Evolutionary conservation across 2,797 vertebrate species (phyloP), one percentile per base, ranked within the genome.

Genomic region (Gymnopithys bicolor): DNA sequence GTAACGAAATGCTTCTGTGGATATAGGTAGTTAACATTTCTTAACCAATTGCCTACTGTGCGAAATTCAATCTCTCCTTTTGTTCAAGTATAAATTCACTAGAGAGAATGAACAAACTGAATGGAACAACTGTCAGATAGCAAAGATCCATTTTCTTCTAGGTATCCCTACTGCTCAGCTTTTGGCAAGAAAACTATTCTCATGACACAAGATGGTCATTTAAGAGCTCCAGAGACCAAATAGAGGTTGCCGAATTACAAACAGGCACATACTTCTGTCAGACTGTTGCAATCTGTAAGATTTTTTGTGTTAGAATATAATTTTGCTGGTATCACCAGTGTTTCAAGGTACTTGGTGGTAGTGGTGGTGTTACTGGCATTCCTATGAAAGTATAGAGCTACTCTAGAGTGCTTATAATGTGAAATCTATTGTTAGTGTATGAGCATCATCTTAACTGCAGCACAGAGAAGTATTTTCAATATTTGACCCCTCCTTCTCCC

Each of bases 331-430:
- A 48, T 60, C 41, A 21, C 12, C 35, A 71, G 35, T 0, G 0
- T 6, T 60, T 73, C 21, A 18, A 39, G 11, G 33, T 67, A 30
- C 12, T 75, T 53, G 12, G 0, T 35, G 4, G 0, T 80, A 8
- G 0, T 80, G 10, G 0, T 77, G 5, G 1, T 33, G 4, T 27
- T 67, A 55, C 10, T 32, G n/a, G 6, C 39, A 32, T 23, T 77
- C 7, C 9, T 76, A 10, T 12, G 19, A 82, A 82, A 25, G 14
- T 22, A 12, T 22, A 55, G 5, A 19, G 2, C 7, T 90, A 7
- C 9, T 51, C 10, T 56, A 19, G 41, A 5, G 8, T 43, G 32
- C 13, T 75, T 86, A 28, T 10, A 63, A 48, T 3, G 17, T 46
- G 32, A 70, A 33, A 18, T 37, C 28, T 59, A 3, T 14, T 68